Conservation (phyloP, 2,113 vertebrate species). For the Hiodon alosoides region DNA sequence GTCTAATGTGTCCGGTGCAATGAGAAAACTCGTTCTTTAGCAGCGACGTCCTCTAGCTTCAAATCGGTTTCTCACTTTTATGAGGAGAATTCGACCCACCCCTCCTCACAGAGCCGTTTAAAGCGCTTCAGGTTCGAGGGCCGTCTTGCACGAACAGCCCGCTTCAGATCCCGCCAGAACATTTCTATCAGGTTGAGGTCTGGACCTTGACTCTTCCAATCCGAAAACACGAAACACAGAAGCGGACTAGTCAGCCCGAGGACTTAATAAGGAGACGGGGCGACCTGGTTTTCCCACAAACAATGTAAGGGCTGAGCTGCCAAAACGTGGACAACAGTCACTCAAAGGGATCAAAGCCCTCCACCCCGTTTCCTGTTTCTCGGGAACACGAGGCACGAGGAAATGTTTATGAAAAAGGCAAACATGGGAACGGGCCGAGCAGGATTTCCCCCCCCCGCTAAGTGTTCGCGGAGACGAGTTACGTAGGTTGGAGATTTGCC, state of each 20-base stretch:
- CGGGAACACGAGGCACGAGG: slow-evolving; percentile 32
- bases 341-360: slow-evolving; percentile 58
- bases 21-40: too few species aligned
- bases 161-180: too few species aligned
- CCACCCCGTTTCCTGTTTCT: slow-evolving; percentile 28
- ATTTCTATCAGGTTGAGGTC: too few species aligned
- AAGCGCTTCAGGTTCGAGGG: too few species aligned
- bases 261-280: slow-evolving; percentile 59
- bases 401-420: slow-evolving; percentile 36
- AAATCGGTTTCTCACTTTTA: too few species aligned
- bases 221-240: background rate
- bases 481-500: slow-evolving; percentile 30
- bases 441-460: slow-evolving; percentile 1
- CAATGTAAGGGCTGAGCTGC: slow-evolving; percentile 57
- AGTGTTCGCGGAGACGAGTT: background rate
- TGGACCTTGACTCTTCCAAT: too few species aligned
- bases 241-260: slow-evolving; percentile 59
- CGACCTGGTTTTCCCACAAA: background rate
- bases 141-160: too few species aligned
- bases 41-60: too few species aligned
- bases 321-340: slow-evolving; percentile 52
- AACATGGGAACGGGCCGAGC: slow-evolving; percentile 19
- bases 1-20: too few species aligned
- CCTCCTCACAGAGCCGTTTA: too few species aligned
- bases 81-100: too few species aligned